These are phyloP conservation scores for Acipenser transmontanus DNA, from an alignment of 2,797 vertebrate genomes.

Conservation along the genomic window DNA sequence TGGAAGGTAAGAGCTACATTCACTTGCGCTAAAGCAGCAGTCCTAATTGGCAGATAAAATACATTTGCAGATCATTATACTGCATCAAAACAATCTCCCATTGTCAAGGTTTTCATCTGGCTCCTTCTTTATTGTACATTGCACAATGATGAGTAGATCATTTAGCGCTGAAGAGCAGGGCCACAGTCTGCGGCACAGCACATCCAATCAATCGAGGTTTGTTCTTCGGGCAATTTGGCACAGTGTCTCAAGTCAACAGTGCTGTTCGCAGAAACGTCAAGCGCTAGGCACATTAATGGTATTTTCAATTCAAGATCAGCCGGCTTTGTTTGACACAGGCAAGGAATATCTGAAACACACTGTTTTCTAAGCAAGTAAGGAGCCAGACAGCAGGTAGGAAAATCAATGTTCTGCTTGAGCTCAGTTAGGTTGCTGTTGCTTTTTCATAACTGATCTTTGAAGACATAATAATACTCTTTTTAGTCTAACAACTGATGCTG, in stretches of 20 bases:
- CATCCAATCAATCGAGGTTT: constrained; percentile 5
- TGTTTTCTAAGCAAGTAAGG: neutral
- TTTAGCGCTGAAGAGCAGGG: constrained; percentile 12
- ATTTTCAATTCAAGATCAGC: constrained; percentile 9
- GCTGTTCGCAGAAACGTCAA: constrained; percentile 2
- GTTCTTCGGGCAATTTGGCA: constrained; percentile 6
- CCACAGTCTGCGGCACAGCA: neutral
- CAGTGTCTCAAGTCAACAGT: constrained; percentile 13
- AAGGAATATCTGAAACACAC: neutral
- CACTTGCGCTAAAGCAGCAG: no score
- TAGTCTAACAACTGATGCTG: neutral
- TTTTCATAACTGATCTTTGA: neutral
- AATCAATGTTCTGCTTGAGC: neutral
- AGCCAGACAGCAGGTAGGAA: neutral
- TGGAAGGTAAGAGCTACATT: no score
- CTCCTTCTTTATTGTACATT: constrained; percentile 9
- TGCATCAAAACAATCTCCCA: constrained; percentile 2
- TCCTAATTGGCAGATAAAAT: neutral
- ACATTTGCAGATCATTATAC: constrained; percentile 7
- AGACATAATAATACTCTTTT: neutral
- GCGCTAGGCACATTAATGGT: constrained; percentile 2
- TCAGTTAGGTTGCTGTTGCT: neutral
- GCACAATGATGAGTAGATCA: constrained; percentile 23
- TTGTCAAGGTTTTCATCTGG: neutral
- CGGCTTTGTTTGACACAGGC: constrained; percentile 1